Conservation (phyloP, 2,113 vertebrate genomes). For the Holacanthus passer region DNA sequence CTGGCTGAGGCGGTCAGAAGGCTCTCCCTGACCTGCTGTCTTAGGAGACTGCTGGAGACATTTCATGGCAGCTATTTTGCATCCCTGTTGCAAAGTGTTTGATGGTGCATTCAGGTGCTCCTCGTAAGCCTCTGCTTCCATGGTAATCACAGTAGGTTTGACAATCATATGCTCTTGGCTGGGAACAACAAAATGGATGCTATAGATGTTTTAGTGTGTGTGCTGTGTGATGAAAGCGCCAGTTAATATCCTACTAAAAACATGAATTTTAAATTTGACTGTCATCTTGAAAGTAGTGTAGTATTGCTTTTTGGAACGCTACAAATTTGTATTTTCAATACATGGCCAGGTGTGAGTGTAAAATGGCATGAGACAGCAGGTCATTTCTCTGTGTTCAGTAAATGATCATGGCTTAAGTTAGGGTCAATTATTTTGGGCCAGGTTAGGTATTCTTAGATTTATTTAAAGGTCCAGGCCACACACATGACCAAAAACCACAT, state of each 20-base stretch:
- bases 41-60: not conserved
- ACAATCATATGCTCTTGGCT: not conserved
- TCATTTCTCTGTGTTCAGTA: slow-evolving; percentile 6
- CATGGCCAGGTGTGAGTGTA: not conserved
- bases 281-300: not conserved
- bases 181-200: slow-evolving; percentile 28
- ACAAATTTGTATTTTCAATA: not conserved
- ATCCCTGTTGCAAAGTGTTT: not conserved
- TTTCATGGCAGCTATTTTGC: slow-evolving; percentile 2
- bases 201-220: not conserved
- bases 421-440: not conserved
- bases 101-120: slow-evolving; percentile 43
- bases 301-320: not conserved
- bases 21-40: not conserved
- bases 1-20: not conserved
- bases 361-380: not conserved
- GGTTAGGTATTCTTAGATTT: not conserved
- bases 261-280: not conserved
- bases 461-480: not conserved
- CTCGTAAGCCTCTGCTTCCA: not conserved
- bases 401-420: not conserved
- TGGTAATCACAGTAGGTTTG: slow-evolving; percentile 7
- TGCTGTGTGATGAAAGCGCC: slow-evolving; percentile 8
- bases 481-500: not conserved
- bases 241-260: not conserved